These are phyloP conservation scores for Melanaphis sacchari DNA, from an alignment of 1,140 invertebrate species.

Conservation along the genomic window DNA sequence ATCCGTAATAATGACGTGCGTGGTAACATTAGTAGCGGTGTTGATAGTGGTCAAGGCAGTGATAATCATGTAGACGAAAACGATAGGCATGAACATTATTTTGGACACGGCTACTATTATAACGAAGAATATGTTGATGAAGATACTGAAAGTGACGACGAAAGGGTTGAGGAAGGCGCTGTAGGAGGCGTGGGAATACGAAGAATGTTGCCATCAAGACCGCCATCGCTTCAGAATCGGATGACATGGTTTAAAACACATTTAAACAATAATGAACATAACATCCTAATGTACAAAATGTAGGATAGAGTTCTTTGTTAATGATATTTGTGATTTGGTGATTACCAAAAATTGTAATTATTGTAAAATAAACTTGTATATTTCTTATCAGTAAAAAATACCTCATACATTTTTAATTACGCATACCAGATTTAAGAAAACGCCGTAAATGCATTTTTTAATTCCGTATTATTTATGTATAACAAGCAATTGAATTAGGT, in stretches of 20 bases:
- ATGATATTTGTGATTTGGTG: not conserved
- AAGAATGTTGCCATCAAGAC: not conserved
- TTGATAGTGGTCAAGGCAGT: not conserved
- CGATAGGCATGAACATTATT: too few species aligned
- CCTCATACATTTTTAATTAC: not conserved
- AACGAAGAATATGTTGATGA: not conserved
- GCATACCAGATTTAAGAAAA: not conserved
- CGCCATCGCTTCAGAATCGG: fast-evolving
- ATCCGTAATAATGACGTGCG: not conserved
- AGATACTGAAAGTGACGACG: not conserved
- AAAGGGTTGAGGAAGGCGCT: not conserved
- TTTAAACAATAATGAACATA: not conserved
- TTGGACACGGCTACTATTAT: too few species aligned
- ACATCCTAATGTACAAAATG: not conserved
- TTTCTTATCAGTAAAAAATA: not conserved
- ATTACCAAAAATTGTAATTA: not conserved
- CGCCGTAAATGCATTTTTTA: not conserved
- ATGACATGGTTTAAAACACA: not conserved
- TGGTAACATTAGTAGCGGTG: too few species aligned
- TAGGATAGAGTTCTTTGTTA: not conserved
- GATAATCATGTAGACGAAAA: too few species aligned
- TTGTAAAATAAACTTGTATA: not conserved
- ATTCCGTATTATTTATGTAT: too few species aligned
- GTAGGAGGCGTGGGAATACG: not conserved
- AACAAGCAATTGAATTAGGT: too few species aligned